Base-by-base conservation (phyloP, 2,797 vertebrate species). In the Hydrolagus colliei region DNA sequence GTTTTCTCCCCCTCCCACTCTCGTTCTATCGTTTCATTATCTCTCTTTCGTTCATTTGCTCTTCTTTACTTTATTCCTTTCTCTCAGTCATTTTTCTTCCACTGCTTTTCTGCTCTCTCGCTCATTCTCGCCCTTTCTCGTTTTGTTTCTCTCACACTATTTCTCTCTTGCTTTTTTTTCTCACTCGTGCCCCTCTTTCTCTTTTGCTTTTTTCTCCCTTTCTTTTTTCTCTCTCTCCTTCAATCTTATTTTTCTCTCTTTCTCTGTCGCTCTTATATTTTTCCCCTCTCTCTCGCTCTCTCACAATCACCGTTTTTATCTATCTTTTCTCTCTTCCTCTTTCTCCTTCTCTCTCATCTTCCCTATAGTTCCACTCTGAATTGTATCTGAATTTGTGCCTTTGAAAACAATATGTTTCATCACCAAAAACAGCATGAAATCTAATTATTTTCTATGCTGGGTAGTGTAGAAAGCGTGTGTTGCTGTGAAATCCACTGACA, bases 51-150 rank as follows among this genome's bases (percentile, higher is more conserved):
- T 90, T 90, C 90, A 88, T 91, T 91, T 88, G 87, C 88, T 79
- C 88, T 88, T 87, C 89, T 91, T 91, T 91, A 90, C 92, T 90
- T 90, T 92, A 91, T 94, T 92, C 92, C 6, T 91, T 90, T 27
- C 71, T 89, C 89, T 91, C 89, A 90, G 86, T 87, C 88, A 0
- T 88, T 90, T 92, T 89, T 92, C 93, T 92, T 92, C 92, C 91
- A 92, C 93, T 67, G 2, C 16, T 67, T 11, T 67, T 67, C 65
- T 16, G 10, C 65, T 2, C 65, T 67, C 11, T 67, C 13, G 63
- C 63, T 65, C 63, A 27, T 52, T 35, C 65, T 71, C 11, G 4
- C 89, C 89, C 89, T 88, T 88, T 86, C 87, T 88, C 88, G 89
- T 89, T 89, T 82, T 90, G 90, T 89, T 91, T 89, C 88, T 88